Base-by-base conservation (phyloP, 1,140 invertebrate species). In the Delia radicum region DNA sequence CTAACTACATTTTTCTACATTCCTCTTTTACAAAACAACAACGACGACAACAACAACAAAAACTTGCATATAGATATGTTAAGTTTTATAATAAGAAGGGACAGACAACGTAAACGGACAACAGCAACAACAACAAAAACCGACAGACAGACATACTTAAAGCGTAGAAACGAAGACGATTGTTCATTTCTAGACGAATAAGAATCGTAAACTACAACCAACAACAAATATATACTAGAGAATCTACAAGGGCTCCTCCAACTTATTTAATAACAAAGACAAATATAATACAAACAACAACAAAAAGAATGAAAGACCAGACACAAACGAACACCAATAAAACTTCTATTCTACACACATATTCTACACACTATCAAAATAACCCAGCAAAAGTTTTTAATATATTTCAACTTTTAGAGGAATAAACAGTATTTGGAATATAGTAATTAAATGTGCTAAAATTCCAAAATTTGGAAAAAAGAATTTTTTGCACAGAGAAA, bases 1-100 rank as follows among this genome's bases (percentile, higher is more conserved):
- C 83, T 85, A 85, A 85, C 83, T n/a, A 85, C 83, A 85, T 85
- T 85, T 85, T 85, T 83, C 83, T 85, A 82, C 82, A 85, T 82
- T 85, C 83, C 80, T 83, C 31, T 27, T 48, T 24, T 69, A 55
- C 48, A 55, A n/a, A n/a, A 15, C 27, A 69, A 18, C 65, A 33
- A 21, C 1, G 79, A 79, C 76, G 13, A 37, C 27, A 63, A 63
- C 29, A 69, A 2, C 62, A 65, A 15, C 62, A 63, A 21, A 62
- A 24, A 62, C n/a, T n/a, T 62, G 24, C 55, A 13, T 8, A 65
- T 27, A 65, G 26, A 65, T 28, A 65, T 27, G 6, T 4, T 42
- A 42, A 42, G n/a, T 15, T 42, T n/a, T n/a, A n/a, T n/a, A n/a
- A n/a, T n/a, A n/a, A 42, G 37, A 15, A 42, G 37, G 37, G 37